Evolutionary conservation across 2,113 vertebrate genomes (phyloP).

Genomic region (Nesogale talazaci): DNA sequence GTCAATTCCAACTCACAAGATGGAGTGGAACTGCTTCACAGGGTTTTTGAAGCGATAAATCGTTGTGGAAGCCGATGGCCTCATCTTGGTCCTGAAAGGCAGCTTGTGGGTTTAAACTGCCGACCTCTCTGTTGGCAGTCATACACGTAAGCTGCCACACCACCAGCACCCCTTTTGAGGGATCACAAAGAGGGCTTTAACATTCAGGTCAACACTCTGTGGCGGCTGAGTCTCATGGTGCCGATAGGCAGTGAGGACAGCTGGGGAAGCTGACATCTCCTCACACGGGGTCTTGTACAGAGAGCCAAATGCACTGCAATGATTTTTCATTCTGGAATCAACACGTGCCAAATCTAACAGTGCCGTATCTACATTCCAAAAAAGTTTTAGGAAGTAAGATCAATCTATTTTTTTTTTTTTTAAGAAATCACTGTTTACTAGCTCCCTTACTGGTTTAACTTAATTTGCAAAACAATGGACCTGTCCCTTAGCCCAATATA

Average conservation of each 20-base stretch:
- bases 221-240: not conserved
- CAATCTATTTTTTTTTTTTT: not conserved
- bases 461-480: constrained; percentile 63
- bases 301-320: constrained; percentile 33
- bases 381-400: constrained; percentile 20
- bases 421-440: constrained; percentile 62
- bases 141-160: too few species aligned
- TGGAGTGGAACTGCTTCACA: too few species aligned
- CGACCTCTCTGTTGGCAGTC: too few species aligned
- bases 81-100: too few species aligned
- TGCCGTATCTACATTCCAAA: constrained; percentile 1
- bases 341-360: not conserved
- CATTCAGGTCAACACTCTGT: constrained; percentile 20
- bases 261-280: not conserved
- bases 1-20: too few species aligned
- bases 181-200: not conserved
- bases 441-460: constrained; percentile 63
- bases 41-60: too few species aligned
- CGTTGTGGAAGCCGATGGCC: too few species aligned
- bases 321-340: constrained; percentile 25
- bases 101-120: too few species aligned
- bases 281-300: not conserved
- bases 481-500: constrained; percentile 74
- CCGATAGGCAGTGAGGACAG: not conserved
- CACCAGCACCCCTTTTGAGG: too few species aligned